Base-by-base conservation (phyloP, 2,888 invertebrate genomes). In the Andrena dorsata region DNA sequence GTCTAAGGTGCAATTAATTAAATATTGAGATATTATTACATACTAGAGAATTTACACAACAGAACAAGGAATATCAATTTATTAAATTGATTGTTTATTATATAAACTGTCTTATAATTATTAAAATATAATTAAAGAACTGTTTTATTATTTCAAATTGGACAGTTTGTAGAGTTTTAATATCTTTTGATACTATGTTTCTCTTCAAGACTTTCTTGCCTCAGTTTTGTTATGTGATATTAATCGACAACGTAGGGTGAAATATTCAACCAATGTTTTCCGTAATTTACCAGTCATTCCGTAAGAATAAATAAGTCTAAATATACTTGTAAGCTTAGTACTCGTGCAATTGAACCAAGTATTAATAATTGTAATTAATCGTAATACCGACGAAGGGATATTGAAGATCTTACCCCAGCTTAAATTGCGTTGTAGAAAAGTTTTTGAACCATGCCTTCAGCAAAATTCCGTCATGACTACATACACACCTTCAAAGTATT, bases 221-320 rank as follows among this genome's bases (percentile, higher is more conserved):
- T 23, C 13, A 16, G 16, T n/a, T 60, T 53, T 41, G 41, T 4
- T 32, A 63, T 20, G 65, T 53, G 30, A 68, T 32, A 66, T 64
- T 32, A 8, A 47, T 35, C 28, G 41, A 35, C 64, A 53, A 28
- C 28, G 32, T 16, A 51, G 61, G 23, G 7, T 51, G 32, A 69
- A 61, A 47, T 16, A 51, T 32, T 53, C 26, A 63, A 64, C 26
- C 20, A 41, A 60, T 70, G 41, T 51, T 41, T 47, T 70, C 47
- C 26, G 66, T 13, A 71, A 20, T 56, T 69, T 23, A 2, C 13
- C 20, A 47, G n/a, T 64, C 70, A 82, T 80, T 80, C 82, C 81
- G 69, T 71, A 51, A 68, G 2, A 51, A 58, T 80, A 63, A 68
- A 51, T 60, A 64, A 63, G 7, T 71, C 28, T 51, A 66, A 49